Evolutionary conservation across 2,888 invertebrate species (phyloP).

Genomic region (Xestia sexstrigata): DNA sequence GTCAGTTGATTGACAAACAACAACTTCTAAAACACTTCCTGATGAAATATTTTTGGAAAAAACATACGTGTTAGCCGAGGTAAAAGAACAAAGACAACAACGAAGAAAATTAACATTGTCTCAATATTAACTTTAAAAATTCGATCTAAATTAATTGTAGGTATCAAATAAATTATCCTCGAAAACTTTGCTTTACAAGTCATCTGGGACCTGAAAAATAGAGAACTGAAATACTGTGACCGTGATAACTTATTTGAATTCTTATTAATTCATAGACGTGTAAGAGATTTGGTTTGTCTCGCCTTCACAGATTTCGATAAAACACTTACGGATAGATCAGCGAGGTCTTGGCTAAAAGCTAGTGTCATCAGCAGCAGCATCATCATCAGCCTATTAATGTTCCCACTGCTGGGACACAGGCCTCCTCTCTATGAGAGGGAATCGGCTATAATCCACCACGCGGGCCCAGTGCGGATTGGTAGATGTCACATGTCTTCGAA

Average conservation of each 20-base stretch:
- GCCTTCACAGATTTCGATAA: neutral
- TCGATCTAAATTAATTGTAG: conserved; percentile 12
- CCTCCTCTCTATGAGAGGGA: too few species aligned
- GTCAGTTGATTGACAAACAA: neutral
- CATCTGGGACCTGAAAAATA: neutral
- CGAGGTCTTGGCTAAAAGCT: neutral
- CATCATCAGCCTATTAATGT: too few species aligned
- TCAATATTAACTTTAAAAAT: neutral
- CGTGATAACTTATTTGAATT: too few species aligned
- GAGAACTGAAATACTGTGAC: neutral
- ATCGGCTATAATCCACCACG: too few species aligned
- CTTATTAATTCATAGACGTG: neutral
- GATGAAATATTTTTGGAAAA: neutral
- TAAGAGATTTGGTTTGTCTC: neutral
- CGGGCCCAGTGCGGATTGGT: too few species aligned
- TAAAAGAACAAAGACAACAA: neutral
- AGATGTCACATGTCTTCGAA: too few species aligned
- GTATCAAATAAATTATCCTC: conserved; percentile 15
- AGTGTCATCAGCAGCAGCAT: too few species aligned
- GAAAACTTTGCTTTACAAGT: conserved; percentile 4
- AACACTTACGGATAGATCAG: neutral
- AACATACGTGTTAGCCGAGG: neutral
- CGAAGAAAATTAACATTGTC: neutral
- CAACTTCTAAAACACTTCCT: neutral
- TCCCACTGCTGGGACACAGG: too few species aligned